phyloP scores from a whole-genome alignment of 2,797 vertebrate genomes.

The Sphenodon punctatus region DNA sequence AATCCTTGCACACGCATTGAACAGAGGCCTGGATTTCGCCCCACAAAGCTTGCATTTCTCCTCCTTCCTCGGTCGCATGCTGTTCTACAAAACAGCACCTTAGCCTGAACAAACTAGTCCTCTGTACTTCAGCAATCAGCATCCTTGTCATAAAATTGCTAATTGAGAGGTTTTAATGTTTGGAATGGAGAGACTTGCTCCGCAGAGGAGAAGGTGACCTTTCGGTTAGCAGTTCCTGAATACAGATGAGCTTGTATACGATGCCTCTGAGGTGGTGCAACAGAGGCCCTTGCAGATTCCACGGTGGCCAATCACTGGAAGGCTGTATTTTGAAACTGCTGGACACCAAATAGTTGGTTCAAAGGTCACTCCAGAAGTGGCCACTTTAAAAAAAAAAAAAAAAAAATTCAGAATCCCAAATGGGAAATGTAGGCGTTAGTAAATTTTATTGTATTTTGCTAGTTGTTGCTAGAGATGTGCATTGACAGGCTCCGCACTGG shows the following conservation, averaged over 20 bases:
- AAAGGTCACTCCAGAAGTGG: not conserved
- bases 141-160: constrained; percentile 48
- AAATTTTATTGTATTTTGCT: not conserved
- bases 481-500: not conserved
- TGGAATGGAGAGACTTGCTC: constrained; percentile 49
- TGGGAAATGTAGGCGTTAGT: not conserved
- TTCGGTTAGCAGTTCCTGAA: constrained; percentile 22
- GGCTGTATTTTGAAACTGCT: not conserved
- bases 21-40: accelerated
- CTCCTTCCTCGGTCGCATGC: not conserved
- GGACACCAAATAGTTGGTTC: not conserved
- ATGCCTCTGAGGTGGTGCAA: not conserved
- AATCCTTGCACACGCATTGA: not conserved
- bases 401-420: not conserved
- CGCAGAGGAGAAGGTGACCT: constrained; percentile 45
- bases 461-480: not conserved
- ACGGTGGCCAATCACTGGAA: not conserved
- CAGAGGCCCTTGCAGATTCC: not conserved
- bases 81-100: constrained; percentile 10
- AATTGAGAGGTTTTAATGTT: constrained; percentile 38
- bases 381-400: not conserved
- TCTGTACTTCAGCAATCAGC: constrained; percentile 14
- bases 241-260: constrained; percentile 44
- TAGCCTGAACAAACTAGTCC: constrained; percentile 2
- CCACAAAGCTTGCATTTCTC: not conserved